These are phyloP conservation scores for Rhynchopsitta pachyrhyncha DNA, from an alignment of 2,113 vertebrate genomes.

Conservation along the genomic window DNA sequence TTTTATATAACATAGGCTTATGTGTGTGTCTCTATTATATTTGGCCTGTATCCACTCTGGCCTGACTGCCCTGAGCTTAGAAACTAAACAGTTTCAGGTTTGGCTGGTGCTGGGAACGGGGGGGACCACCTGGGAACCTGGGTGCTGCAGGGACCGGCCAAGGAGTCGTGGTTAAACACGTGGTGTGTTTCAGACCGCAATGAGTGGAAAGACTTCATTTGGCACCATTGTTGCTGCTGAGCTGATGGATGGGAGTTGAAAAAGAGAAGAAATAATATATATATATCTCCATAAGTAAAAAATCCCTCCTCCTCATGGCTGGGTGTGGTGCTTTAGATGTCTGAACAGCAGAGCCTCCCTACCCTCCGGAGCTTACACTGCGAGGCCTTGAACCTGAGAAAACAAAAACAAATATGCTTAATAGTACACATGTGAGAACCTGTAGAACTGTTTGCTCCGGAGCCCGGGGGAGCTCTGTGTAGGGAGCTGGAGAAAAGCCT, in stretches of 20 bases:
- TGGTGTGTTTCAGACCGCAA: constrained; percentile 21
- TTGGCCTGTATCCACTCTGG: constrained; percentile 54
- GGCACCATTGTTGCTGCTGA: constrained; percentile 29
- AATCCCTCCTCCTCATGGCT: background rate
- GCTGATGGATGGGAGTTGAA: constrained; percentile 25
- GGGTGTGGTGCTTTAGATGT: constrained; percentile 52
- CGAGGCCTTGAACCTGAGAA: constrained; percentile 38
- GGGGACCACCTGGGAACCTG: constrained; percentile 59
- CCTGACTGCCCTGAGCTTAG: constrained; percentile 37
- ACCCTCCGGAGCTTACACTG: constrained; percentile 33
- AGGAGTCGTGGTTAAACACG: constrained; percentile 28
- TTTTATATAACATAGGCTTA: constrained; percentile 32
- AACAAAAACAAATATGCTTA: constrained; percentile 49
- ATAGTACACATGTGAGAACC: constrained; percentile 14
- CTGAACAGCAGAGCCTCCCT: constrained; percentile 50
- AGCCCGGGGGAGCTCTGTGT: background rate
- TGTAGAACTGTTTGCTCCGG: background rate
- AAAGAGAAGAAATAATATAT: background rate
- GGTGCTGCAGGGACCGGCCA: constrained; percentile 9
- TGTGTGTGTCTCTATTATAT: constrained; percentile 60
- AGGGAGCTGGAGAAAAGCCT: background rate
- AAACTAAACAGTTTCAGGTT: constrained; percentile 51
- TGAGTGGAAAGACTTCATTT: constrained; percentile 50
- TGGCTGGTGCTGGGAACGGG: background rate
- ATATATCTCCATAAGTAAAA: background rate